phyloP scores from a whole-genome alignment of 2,113 vertebrate genomes.

The Saccopteryx leptura region DNA sequence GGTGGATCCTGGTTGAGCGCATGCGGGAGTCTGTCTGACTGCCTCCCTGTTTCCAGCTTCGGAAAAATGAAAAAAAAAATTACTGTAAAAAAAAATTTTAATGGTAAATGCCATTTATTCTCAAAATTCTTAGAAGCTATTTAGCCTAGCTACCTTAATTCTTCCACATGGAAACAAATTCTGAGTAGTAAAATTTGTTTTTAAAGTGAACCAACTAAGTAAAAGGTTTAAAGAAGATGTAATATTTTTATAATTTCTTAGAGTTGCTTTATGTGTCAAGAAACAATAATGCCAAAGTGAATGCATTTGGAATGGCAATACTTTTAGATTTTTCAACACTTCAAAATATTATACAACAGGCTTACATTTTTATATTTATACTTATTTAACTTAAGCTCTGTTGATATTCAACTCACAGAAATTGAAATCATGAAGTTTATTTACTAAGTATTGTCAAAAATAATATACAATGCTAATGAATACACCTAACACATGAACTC shows the following conservation, averaged over 20 bases:
- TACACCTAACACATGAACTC: neutral
- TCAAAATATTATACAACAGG: conserved; percentile 9
- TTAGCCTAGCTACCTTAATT: conserved; percentile 6
- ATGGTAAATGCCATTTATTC: conserved; percentile 13
- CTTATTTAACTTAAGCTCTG: conserved; percentile 22
- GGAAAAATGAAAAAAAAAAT: too few species aligned
- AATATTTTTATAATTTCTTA: conserved; percentile 40
- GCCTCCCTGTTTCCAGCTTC: too few species aligned
- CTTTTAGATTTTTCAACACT: neutral
- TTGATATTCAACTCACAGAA: neutral
- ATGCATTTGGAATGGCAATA: conserved; percentile 19
- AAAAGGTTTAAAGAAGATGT: neutral
- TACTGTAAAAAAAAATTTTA: conserved; percentile 12
- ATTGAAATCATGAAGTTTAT: conserved; percentile 1
- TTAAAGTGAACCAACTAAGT: conserved; percentile 17
- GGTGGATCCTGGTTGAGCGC: too few species aligned
- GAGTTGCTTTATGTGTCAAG: neutral
- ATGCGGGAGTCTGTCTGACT: too few species aligned
- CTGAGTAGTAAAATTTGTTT: neutral
- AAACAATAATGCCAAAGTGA: conserved; percentile 34
- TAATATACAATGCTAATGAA: conserved; percentile 17
- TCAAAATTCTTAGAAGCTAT: conserved; percentile 19
- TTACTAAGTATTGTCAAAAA: conserved; percentile 45
- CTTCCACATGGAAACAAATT: conserved; percentile 16
- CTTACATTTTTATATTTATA: neutral